These are phyloP conservation scores for Mionectes macconnelli DNA, from an alignment of 2,113 vertebrate genomes.

Conservation along the genomic window DNA sequence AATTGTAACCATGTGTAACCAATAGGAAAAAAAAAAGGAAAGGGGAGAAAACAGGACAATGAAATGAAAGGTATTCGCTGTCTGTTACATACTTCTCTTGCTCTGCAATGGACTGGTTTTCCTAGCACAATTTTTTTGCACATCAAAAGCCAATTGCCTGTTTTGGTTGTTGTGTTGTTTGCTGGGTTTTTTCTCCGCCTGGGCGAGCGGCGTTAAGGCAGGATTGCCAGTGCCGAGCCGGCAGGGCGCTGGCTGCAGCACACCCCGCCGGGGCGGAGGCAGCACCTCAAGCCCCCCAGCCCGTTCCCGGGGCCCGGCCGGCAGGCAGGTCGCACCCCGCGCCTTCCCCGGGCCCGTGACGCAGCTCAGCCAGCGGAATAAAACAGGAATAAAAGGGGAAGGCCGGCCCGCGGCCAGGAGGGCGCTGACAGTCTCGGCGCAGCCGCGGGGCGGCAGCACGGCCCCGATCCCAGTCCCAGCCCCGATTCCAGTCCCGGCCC, in stretches of 20 bases:
- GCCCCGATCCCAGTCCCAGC: neutral
- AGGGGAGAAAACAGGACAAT: neutral
- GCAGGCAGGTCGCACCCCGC: neutral
- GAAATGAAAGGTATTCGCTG: neutral
- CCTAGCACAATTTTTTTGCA: neutral
- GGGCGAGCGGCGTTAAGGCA: neutral
- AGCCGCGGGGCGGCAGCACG: neutral
- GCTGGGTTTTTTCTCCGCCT: no score
- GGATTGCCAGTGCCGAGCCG: neutral
- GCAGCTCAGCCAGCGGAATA: neutral
- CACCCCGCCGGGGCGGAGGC: accelerated
- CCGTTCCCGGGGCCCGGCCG: neutral
- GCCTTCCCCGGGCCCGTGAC: neutral
- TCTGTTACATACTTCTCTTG: neutral
- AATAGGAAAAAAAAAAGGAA: no score
- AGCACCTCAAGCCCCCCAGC: neutral
- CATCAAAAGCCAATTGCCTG: neutral
- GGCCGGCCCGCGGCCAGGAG: neutral
- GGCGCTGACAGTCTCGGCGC: neutral
- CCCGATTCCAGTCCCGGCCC: neutral
- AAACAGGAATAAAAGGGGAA: accelerated
- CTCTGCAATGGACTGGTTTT: neutral
- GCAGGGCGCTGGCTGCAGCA: neutral
- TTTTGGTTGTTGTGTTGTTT: neutral
- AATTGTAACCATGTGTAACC: neutral